Evolutionary conservation across 2,797 vertebrate genomes (phyloP), one percentile per base, ranked within the genome.

Genomic region (Alectoris magna): DNA sequence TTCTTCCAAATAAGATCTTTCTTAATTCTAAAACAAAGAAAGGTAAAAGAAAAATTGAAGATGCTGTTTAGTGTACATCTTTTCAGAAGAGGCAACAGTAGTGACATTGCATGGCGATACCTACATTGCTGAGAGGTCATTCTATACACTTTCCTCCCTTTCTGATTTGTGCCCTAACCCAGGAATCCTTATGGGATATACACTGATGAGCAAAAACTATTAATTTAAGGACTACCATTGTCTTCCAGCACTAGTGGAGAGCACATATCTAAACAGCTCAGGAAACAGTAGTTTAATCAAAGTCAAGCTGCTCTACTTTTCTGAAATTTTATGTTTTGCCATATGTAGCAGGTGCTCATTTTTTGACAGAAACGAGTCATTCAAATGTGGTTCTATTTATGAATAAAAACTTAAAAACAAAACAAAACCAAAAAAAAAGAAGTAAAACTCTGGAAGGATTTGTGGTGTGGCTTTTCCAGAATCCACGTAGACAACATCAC

Each of bases 1-100:
- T 63, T 80, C 48, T 85, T 88, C 55, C 87, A 43, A 80, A 58
- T 21, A 85, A 62, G 63, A 91, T 58, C 46, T 81, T 86, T 44
- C 24, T 6, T 81, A 88, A 70, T 56, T 46, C 14, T 86, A 70
- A 90, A 39, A 17, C 13, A 55, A 87, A 73, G 15, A 59, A 75
- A 66, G 49, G 11, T 27, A 43, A 82, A 79, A 69, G 27, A 66
- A 75, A 49, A 81, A n/a, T 0, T 67, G 56, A 79, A 74, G 21
- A 68, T 16, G 17, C 8, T 82, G n/a, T 34, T 70, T 13, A 71
- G 26, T 18, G 38, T 62, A 29, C 44, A 70, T 74, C 1, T 81
- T 76, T 87, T 81, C 63, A 86, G 22, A 72, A 18, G 51, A 82
- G 68, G 10, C 23, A 77, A 26, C 21, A 72, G 17, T 64, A 82